A percentile compares a stretch with the other conserved stretches of the same genome.
These are phyloP conservation scores for Lytechinus pictus DNA, from an alignment of 35 echinoderm and acorn worm species.

Conservation along the genomic window DNA sequence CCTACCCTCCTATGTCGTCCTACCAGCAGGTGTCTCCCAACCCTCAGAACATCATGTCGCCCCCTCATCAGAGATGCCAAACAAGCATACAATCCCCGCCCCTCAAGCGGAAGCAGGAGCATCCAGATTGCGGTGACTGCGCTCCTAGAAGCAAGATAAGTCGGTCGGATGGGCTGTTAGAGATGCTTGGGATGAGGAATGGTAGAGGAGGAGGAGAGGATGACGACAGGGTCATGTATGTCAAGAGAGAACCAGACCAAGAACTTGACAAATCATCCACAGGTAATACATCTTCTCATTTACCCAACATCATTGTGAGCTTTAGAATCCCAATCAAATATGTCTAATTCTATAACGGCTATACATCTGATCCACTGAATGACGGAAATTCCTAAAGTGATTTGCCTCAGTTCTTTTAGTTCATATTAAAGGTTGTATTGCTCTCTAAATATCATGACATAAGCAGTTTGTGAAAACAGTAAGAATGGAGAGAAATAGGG, in stretches of 20 bases:
- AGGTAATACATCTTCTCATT: not conserved
- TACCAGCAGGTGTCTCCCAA: not conserved
- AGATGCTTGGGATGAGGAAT: slow-evolving; percentile 16
- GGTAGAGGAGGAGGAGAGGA: not conserved
- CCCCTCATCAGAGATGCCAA: slow-evolving; percentile 1
- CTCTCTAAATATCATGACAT: too few species aligned
- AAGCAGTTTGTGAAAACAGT: too few species aligned
- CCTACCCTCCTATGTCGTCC: not conserved
- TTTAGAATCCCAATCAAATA: not conserved
- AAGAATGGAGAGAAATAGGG: too few species aligned
- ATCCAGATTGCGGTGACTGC: slow-evolving; percentile 25
- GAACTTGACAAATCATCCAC: not conserved
- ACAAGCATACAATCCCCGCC: not conserved
- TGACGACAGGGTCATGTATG: slow-evolving; percentile 10
- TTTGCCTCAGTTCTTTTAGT: too few species aligned
- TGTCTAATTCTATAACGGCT: too few species aligned
- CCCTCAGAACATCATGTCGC: not conserved
- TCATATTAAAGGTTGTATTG: too few species aligned
- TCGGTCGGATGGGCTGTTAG: not conserved
- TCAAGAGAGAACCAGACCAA: slow-evolving; percentile 29
- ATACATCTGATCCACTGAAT: too few species aligned
- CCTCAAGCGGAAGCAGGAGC: slow-evolving; percentile 45
- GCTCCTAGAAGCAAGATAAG: slow-evolving; percentile 27
- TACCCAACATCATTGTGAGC: not conserved
- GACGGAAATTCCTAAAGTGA: too few species aligned